phyloP scores from a whole-genome alignment of 35 echinoderm and acorn worm species.

The Ophioderma brevispina region DNA sequence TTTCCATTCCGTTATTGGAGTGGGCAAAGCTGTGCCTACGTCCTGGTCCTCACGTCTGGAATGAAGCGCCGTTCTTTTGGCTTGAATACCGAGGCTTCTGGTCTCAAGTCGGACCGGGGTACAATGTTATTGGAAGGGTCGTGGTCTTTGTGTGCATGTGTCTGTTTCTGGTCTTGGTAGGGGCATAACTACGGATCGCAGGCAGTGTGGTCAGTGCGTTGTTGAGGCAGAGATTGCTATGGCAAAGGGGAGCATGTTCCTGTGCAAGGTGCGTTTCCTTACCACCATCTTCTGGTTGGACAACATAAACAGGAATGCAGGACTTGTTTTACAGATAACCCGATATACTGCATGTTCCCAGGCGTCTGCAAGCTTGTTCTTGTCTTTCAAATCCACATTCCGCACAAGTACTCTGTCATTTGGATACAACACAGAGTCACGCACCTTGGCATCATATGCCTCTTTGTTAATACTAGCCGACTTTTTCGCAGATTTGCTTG shows the following conservation, averaged over 20 bases:
- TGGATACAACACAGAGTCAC: not conserved
- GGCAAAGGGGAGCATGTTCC: not conserved
- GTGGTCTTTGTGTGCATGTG: too few species aligned
- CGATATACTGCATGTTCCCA: constrained; percentile 36
- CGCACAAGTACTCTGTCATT: constrained; percentile 56
- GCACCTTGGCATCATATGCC: constrained; percentile 22
- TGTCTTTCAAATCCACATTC: constrained; percentile 11
- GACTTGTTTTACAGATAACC: constrained; percentile 12
- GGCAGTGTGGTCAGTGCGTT: too few species aligned
- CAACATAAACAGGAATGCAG: constrained; percentile 65
- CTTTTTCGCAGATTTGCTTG: not conserved
- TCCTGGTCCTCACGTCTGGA: too few species aligned
- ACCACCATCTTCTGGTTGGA: not conserved
- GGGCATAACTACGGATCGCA: too few species aligned
- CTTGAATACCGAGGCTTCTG: too few species aligned
- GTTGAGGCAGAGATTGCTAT: too few species aligned
- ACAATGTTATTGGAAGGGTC: too few species aligned
- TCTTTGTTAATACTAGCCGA: constrained; percentile 13
- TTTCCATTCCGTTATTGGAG: too few species aligned
- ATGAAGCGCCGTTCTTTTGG: too few species aligned
- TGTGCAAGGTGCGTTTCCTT: not conserved
- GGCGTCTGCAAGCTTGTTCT: constrained; percentile 31
- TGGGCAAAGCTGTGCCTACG: too few species aligned
- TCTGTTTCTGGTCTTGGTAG: too few species aligned
- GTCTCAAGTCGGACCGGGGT: too few species aligned